Evolutionary conservation across 2,888 invertebrate genomes (phyloP).

Genomic region (Apoda limacodes): DNA sequence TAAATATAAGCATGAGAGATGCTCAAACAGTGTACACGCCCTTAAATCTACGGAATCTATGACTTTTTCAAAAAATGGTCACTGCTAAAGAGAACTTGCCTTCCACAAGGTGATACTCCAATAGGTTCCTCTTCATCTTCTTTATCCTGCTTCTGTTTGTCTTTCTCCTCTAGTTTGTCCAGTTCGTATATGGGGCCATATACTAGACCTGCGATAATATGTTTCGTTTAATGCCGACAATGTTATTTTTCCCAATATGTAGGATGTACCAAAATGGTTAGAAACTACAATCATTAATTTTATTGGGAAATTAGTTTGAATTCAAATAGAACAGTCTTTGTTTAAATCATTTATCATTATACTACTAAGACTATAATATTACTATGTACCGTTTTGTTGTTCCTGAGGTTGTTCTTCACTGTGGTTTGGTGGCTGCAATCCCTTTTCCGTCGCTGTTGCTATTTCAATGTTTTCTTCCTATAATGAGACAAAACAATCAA

Average conservation of each 20-base stretch:
- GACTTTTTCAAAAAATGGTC: too few species aligned
- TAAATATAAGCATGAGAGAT: too few species aligned
- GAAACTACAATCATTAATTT: too few species aligned
- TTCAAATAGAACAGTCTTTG: too few species aligned
- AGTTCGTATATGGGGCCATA: conserved; percentile 57
- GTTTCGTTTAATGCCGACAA: conserved; percentile 1
- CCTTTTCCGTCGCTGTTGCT: conserved; percentile 46
- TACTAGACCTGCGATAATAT: conserved; percentile 31
- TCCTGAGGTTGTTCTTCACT: conserved; percentile 51
- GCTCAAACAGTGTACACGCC: too few species aligned
- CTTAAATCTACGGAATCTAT: too few species aligned
- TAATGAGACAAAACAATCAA: conserved; percentile 9
- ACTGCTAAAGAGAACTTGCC: conserved; percentile 68
- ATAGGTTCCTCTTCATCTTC: conserved; percentile 93
- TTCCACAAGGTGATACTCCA: conserved; percentile 92
- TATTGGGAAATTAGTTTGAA: too few species aligned
- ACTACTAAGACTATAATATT: too few species aligned
- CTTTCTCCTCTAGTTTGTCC: conserved; percentile 59
- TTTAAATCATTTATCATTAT: too few species aligned
- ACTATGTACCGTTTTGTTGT: conserved; percentile 54
- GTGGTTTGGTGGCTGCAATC: conserved; percentile 32
- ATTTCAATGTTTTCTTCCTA: conserved; percentile 65
- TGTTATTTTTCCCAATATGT: background rate
- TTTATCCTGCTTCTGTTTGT: conserved; percentile 71
- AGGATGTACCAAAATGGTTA: too few species aligned